A percentile compares a stretch with the other conserved stretches of the same genome.
These are phyloP conservation scores for Macquaria ambigua DNA, from an alignment of 2,113 vertebrate genomes.

Conservation along the genomic window DNA sequence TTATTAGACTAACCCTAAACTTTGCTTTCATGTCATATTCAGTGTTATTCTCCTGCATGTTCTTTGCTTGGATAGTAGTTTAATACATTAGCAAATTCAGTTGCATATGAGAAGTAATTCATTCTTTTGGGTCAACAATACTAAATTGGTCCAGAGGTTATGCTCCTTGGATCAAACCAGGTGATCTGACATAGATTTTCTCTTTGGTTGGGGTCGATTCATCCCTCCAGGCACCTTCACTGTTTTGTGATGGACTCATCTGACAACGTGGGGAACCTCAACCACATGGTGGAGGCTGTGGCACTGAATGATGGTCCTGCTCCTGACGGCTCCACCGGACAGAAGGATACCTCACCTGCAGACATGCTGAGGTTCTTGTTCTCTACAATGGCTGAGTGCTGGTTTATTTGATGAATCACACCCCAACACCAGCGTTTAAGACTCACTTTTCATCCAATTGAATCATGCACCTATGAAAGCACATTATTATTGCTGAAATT, in stretches of 20 bases:
- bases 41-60: not conserved
- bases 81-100: not conserved
- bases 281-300: constrained; percentile 54
- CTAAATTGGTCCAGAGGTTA: not conserved
- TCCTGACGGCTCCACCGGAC: constrained; percentile 29
- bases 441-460: not conserved
- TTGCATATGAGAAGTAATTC: not conserved
- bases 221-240: not conserved
- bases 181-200: not conserved
- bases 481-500: not conserved
- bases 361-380: constrained; percentile 82
- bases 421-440: not conserved
- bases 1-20: not conserved
- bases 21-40: not conserved
- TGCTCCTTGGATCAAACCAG: not conserved
- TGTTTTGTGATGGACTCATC: constrained; percentile 70
- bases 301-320: constrained; percentile 35
- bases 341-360: constrained; percentile 45
- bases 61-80: not conserved
- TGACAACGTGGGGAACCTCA: constrained; percentile 25
- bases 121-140: not conserved
- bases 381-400: not conserved
- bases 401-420: not conserved
- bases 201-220: not conserved
- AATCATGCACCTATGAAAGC: not conserved